phyloP scores from a whole-genome alignment of 1,140 invertebrate genomes.

The Drosophila sulfurigaster region DNA sequence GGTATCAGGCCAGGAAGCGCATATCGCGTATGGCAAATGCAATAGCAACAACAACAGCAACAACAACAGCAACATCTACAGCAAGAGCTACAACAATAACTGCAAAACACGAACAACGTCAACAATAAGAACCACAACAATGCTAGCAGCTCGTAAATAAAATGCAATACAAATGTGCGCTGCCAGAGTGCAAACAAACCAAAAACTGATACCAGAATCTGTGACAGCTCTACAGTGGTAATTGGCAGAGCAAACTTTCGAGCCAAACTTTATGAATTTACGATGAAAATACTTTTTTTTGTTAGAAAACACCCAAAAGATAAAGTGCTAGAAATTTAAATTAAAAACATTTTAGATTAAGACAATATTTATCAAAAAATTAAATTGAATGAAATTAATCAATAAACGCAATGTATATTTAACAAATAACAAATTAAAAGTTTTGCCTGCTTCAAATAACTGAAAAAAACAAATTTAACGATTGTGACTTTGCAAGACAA shows the following conservation, averaged over 20 bases:
- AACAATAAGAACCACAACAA: slow-evolving; percentile 31
- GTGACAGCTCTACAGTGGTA: slow-evolving; percentile 61
- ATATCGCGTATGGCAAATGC: slow-evolving; percentile 75
- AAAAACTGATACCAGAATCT: slow-evolving; percentile 63
- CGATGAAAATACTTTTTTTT: too few species aligned
- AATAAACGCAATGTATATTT: too few species aligned
- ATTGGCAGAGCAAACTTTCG: slow-evolving; percentile 21
- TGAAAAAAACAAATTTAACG: too few species aligned
- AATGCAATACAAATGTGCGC: slow-evolving; percentile 73
- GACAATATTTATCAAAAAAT: too few species aligned
- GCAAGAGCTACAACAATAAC: slow-evolving; percentile 14
- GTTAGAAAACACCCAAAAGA: too few species aligned
- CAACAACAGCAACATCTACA: background rate
- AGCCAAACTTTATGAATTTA: too few species aligned
- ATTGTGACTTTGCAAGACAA: too few species aligned
- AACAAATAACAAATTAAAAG: too few species aligned
- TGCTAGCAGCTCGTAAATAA: slow-evolving; percentile 69
- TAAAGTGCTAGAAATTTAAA: too few species aligned
- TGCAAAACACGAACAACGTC: slow-evolving; percentile 4
- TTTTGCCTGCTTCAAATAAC: too few species aligned
- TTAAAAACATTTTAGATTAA: too few species aligned
- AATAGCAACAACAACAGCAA: slow-evolving; percentile 9
- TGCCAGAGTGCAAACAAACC: slow-evolving; percentile 68
- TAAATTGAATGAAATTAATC: too few species aligned
- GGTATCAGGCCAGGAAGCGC: slow-evolving; percentile 78